phyloP scores from a whole-genome alignment of 2,888 invertebrate species.

The Clanis bilineata region DNA sequence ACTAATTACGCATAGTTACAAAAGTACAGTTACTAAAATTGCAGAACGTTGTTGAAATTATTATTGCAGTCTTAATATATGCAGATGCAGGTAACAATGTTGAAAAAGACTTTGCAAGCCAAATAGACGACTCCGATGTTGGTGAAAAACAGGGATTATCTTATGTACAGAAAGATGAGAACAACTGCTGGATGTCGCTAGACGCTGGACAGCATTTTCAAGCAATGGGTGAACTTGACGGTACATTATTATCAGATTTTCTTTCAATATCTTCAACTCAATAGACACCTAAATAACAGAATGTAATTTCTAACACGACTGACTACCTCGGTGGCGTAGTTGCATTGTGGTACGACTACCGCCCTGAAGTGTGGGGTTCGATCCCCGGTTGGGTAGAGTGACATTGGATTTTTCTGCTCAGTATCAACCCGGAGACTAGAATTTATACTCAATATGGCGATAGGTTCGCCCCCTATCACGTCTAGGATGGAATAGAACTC shows the following conservation, averaged over 20 bases:
- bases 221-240: constrained; percentile 46
- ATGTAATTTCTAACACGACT: background rate
- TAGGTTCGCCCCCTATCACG: too few species aligned
- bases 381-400: too few species aligned
- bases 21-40: background rate
- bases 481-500: too few species aligned
- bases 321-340: too few species aligned
- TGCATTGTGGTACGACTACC: too few species aligned
- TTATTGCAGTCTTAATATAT: background rate
- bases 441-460: too few species aligned
- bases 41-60: background rate
- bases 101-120: background rate
- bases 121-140: background rate
- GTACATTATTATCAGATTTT: constrained; percentile 28
- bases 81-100: background rate
- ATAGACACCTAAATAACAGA: too few species aligned
- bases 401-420: too few species aligned
- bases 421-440: too few species aligned
- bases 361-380: too few species aligned
- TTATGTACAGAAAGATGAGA: background rate
- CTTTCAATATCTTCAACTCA: background rate
- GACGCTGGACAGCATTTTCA: constrained; percentile 30
- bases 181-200: constrained; percentile 49
- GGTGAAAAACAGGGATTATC: background rate
- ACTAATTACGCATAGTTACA: background rate